Percentiles rank a stretch among this genome's conserved stretches.
Conservation (phyloP, 2,888 invertebrate species). For the Trachelus troglodyta region DNA sequence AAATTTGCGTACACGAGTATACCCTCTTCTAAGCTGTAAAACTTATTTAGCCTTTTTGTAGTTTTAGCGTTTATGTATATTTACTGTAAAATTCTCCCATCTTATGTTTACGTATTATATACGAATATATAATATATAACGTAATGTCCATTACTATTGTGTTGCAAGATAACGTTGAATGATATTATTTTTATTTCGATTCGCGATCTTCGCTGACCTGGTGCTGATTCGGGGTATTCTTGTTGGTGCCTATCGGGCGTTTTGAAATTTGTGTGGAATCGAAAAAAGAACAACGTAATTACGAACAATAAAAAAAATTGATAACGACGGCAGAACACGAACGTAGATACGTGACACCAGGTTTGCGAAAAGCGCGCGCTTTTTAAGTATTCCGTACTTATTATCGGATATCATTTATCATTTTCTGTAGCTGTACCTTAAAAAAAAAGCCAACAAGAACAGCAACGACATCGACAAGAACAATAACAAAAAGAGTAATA, state of each 20-base stretch:
- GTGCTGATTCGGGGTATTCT: neutral
- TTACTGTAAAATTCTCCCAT: constrained; percentile 50
- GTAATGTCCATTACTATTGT: constrained; percentile 48
- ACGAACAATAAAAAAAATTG: too few species aligned
- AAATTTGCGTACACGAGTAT: constrained; percentile 3
- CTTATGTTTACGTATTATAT: constrained; percentile 32
- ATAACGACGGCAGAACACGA: too few species aligned
- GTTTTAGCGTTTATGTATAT: constrained; percentile 44
- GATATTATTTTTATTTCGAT: constrained; percentile 47
- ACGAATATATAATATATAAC: constrained; percentile 30
- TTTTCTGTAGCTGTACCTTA: constrained; percentile 53
- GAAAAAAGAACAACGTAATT: too few species aligned
- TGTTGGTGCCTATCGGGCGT: too few species aligned
- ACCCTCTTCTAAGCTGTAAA: constrained; percentile 9
- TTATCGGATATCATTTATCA: constrained; percentile 47
- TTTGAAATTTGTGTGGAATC: too few species aligned
- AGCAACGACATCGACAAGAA: too few species aligned
- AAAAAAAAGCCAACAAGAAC: constrained; percentile 18
- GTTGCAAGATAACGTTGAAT: constrained; percentile 46
- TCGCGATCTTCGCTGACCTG: neutral
- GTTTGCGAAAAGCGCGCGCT: constrained; percentile 22
- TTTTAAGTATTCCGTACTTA: constrained; percentile 53
- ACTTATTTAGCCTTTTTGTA: constrained; percentile 19
- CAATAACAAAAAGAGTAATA: constrained; percentile 40
- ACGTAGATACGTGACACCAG: too few species aligned